phyloP scores from a whole-genome alignment of 2,888 invertebrate genomes.

The Exocentrus adspersus region DNA sequence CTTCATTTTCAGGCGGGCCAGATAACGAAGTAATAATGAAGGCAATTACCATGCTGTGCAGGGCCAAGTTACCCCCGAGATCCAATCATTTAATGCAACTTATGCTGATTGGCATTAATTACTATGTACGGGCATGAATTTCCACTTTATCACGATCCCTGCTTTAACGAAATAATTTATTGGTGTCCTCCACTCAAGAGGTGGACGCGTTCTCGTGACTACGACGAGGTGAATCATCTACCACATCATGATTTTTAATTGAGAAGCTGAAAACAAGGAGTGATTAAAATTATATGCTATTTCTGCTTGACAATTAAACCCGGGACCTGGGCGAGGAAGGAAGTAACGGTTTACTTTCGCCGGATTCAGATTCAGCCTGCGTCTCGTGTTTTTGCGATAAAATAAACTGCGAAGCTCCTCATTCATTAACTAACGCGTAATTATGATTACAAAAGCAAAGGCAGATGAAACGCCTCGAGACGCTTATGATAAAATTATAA shows the following conservation, averaged over 20 bases:
- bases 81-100: slow-evolving; percentile 32
- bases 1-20: slow-evolving; percentile 17
- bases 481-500: not conserved
- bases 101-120: slow-evolving; percentile 34
- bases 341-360: not conserved
- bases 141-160: slow-evolving; percentile 25
- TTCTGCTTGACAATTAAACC: slow-evolving; percentile 13
- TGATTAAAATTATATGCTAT: slow-evolving; percentile 23
- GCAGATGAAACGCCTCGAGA: not conserved
- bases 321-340: not conserved
- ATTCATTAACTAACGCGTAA: not conserved
- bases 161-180: slow-evolving; percentile 29
- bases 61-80: slow-evolving; percentile 24
- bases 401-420: not conserved
- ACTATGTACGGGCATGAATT: slow-evolving; percentile 28
- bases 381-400: not conserved
- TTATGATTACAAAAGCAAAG: not conserved
- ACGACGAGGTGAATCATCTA: no score
- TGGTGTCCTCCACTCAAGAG: slow-evolving; percentile 12
- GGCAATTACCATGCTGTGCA: slow-evolving; percentile 30
- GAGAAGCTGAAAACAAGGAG: no score
- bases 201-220: not conserved
- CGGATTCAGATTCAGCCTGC: not conserved
- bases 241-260: no score
- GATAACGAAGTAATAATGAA: slow-evolving; percentile 29